Evolutionary conservation across 2,888 invertebrate genomes (phyloP).

Genomic region (Napeogenes inachia): DNA sequence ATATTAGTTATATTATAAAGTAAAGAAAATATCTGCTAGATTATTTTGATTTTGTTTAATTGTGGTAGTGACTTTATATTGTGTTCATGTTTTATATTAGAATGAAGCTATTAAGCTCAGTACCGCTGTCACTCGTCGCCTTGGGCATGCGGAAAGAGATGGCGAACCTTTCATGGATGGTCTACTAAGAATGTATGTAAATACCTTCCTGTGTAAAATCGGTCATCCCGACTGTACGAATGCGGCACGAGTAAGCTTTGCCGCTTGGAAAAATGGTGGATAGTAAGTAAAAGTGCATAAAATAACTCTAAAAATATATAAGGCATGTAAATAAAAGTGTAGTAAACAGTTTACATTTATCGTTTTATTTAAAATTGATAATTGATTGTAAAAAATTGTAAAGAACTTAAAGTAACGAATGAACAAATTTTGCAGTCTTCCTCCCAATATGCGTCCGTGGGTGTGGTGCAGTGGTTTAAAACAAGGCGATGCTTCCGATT

Average conservation of each 20-base stretch:
- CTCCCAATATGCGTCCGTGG: constrained; percentile 76
- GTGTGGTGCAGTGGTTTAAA: constrained; percentile 87
- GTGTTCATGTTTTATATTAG: constrained; percentile 44
- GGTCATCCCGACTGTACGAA: constrained; percentile 59
- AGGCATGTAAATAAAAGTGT: too few species aligned
- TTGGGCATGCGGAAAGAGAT: constrained; percentile 67
- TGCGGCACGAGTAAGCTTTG: constrained; percentile 57
- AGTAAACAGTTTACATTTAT: too few species aligned
- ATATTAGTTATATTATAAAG: too few species aligned
- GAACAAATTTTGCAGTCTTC: constrained; percentile 23
- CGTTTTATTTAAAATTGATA: neutral
- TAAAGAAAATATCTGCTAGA: neutral
- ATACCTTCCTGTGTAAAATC: constrained; percentile 76
- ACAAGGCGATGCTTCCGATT: constrained; percentile 79
- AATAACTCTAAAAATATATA: neutral
- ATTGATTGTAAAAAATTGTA: neutral
- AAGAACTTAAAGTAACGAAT: neutral
- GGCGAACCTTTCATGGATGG: constrained; percentile 71
- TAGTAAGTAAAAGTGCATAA: constrained; percentile 42
- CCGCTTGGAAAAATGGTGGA: constrained; percentile 50
- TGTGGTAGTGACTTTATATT: neutral
- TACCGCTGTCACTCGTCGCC: constrained; percentile 59
- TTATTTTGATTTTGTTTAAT: neutral
- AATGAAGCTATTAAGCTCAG: constrained; percentile 62
- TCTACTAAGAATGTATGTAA: constrained; percentile 73